Evolutionary conservation across 2,888 invertebrate genomes (phyloP).

Genomic region (Chouioia cunea): DNA sequence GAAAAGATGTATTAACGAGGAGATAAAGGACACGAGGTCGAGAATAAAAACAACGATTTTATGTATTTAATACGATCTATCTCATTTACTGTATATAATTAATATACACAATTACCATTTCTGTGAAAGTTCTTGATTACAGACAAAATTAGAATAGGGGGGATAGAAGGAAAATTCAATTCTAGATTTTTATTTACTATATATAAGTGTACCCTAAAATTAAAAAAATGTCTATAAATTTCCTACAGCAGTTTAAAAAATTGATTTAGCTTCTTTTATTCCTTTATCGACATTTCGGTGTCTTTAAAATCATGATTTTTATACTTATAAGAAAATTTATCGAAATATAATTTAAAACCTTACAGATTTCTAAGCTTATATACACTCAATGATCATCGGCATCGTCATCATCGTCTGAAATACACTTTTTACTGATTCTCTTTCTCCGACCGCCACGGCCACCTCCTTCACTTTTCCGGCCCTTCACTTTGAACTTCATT

Average conservation of each 20-base stretch:
- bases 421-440: constrained; percentile 74
- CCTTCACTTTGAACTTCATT: constrained; percentile 82
- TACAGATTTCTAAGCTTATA: constrained; percentile 50
- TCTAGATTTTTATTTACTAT: constrained; percentile 42
- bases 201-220: constrained; percentile 49
- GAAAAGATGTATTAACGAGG: constrained; percentile 24
- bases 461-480: constrained; percentile 66
- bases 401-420: constrained; percentile 77
- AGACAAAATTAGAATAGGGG: constrained; percentile 49
- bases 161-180: constrained; percentile 49
- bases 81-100: constrained; percentile 50
- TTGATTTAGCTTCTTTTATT: constrained; percentile 46
- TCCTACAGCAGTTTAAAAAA: constrained; percentile 50
- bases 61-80: constrained; percentile 48
- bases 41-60: constrained; percentile 40
- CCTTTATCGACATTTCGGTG: constrained; percentile 47
- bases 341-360: constrained; percentile 51
- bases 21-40: constrained; percentile 17
- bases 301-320: constrained; percentile 48
- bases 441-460: constrained; percentile 72
- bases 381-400: constrained; percentile 49
- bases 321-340: constrained; percentile 50
- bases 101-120: constrained; percentile 50
- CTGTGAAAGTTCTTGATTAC: constrained; percentile 50
- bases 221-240: constrained; percentile 50